Evolutionary conservation across 2,797 vertebrate genomes (phyloP).

Genomic region (Manis pentadactyla): DNA sequence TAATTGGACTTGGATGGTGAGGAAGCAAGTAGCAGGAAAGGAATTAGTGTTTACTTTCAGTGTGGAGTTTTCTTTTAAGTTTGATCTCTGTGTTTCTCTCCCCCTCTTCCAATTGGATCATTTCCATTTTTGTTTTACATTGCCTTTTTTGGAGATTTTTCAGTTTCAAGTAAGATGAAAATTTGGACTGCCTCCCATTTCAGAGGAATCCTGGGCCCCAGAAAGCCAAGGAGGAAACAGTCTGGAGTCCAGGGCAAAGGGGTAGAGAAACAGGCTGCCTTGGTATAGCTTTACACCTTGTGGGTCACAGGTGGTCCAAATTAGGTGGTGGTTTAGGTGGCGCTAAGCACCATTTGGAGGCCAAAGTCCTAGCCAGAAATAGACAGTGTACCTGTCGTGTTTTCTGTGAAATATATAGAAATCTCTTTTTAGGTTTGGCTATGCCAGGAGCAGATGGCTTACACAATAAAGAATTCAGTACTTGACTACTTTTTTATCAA

Average conservation of each 20-base stretch:
- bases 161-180: not conserved
- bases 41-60: not conserved
- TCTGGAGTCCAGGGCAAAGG: not conserved
- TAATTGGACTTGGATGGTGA: not conserved
- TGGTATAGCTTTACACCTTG: not conserved
- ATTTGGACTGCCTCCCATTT: not conserved
- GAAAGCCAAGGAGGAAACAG: not conserved
- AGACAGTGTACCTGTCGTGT: not conserved
- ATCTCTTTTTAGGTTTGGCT: not conserved
- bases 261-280: not conserved
- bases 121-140: not conserved
- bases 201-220: not conserved
- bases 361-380: not conserved
- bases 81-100: not conserved
- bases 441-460: not conserved
- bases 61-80: not conserved
- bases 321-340: not conserved
- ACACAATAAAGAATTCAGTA: not conserved
- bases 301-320: not conserved
- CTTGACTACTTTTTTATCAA: not conserved
- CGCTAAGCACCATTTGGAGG: not conserved
- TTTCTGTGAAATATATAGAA: not conserved
- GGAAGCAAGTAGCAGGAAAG: not conserved
- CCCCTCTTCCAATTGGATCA: not conserved
- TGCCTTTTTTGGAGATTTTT: not conserved